phyloP scores from a whole-genome alignment of 2,113 vertebrate species.

The Solea solea region DNA sequence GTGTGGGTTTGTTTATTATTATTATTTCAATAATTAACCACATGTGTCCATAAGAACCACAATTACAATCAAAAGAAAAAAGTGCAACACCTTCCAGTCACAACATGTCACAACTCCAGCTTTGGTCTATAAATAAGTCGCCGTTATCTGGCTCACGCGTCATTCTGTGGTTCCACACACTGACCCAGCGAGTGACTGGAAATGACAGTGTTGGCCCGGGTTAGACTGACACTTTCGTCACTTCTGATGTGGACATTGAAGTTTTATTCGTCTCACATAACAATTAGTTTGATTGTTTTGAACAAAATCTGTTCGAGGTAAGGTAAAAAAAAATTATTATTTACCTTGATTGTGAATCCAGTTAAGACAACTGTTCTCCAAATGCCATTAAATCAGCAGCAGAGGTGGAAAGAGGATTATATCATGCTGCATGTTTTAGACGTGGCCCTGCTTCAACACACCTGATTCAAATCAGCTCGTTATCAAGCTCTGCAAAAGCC shows the following conservation, averaged over 20 bases:
- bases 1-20: too few species aligned
- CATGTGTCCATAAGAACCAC: not conserved
- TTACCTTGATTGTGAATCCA: too few species aligned
- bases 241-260: not conserved
- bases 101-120: constrained; percentile 22
- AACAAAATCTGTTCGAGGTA: too few species aligned
- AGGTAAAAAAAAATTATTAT: too few species aligned
- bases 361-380: too few species aligned
- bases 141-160: constrained; percentile 21
- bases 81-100: constrained; percentile 2
- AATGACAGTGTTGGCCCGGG: constrained; percentile 19
- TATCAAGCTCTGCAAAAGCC: too few species aligned
- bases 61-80: not conserved
- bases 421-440: too few species aligned
- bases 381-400: too few species aligned
- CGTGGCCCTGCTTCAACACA: too few species aligned
- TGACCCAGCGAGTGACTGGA: not conserved
- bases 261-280: not conserved
- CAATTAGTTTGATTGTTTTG: too few species aligned
- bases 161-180: not conserved
- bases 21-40: not conserved
- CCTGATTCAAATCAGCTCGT: too few species aligned
- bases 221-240: not conserved
- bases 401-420: too few species aligned
- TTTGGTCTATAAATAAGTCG: constrained; percentile 39